Evolutionary conservation across 2,113 vertebrate genomes (phyloP).

Genomic region (Oryzias curvinotus): DNA sequence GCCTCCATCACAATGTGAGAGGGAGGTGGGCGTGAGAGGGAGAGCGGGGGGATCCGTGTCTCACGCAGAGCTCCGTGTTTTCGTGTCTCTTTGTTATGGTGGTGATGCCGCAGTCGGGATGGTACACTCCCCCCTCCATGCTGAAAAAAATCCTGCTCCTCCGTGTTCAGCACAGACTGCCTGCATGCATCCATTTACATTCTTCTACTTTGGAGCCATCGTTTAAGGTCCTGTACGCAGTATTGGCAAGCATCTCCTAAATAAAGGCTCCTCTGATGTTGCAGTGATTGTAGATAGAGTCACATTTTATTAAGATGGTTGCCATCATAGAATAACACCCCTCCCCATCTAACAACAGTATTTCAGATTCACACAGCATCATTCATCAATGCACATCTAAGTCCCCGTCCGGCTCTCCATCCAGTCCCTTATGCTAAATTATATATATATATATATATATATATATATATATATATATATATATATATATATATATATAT

Average conservation of each 20-base stretch:
- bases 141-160: neutral
- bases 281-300: slow-evolving; percentile 19
- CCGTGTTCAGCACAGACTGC: neutral
- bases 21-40: slow-evolving; percentile 56
- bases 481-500: too few species aligned
- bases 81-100: slow-evolving; percentile 70
- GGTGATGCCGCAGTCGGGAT: slow-evolving; percentile 71
- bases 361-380: slow-evolving; percentile 29
- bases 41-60: slow-evolving; percentile 1
- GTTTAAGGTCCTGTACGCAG: too few species aligned
- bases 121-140: slow-evolving; percentile 35
- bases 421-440: neutral
- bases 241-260: slow-evolving; percentile 29
- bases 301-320: slow-evolving; percentile 29
- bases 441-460: too few species aligned
- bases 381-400: slow-evolving; percentile 19
- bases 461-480: too few species aligned
- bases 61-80: slow-evolving; percentile 53
- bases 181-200: too few species aligned
- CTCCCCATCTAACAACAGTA: neutral
- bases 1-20: slow-evolving; percentile 24
- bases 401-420: slow-evolving; percentile 1
- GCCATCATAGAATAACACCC: slow-evolving; percentile 41
- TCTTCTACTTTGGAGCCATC: too few species aligned
- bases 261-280: slow-evolving; percentile 28